Percentiles rank a stretch among this genome's conserved stretches.
phyloP scores from a whole-genome alignment of 2,797 vertebrate species.

The Chaetophractus vellerosus region DNA sequence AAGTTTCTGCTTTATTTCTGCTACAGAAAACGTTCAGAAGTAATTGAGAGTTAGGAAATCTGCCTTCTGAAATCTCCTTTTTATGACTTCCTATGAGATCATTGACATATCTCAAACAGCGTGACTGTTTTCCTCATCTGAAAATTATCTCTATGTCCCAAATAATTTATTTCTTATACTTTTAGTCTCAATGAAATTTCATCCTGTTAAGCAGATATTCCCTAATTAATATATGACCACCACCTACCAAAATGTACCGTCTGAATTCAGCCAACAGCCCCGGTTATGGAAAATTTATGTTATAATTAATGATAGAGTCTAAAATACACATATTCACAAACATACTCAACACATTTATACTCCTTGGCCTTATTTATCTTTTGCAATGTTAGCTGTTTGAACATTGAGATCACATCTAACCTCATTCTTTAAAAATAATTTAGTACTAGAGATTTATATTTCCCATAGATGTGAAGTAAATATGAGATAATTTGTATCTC shows the following conservation, averaged over 20 bases:
- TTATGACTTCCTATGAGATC: not conserved
- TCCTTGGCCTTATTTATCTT: not conserved
- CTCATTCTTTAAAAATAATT: not conserved
- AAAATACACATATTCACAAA: not conserved
- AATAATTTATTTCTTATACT: not conserved
- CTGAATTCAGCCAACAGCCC: not conserved
- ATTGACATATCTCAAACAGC: not conserved
- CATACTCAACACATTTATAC: not conserved
- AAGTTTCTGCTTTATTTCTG: constrained; percentile 10
- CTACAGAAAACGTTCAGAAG: not conserved
- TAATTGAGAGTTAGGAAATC: not conserved
- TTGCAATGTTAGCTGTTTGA: not conserved
- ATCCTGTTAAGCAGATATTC: not conserved
- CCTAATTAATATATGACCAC: not conserved
- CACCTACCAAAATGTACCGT: not conserved
- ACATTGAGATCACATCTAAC: not conserved
- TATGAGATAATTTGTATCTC: not conserved
- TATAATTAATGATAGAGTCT: not conserved
- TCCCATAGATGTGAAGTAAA: not conserved
- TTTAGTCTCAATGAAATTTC: constrained; percentile 33
- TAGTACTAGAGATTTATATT: not conserved
- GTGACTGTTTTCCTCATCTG: not conserved
- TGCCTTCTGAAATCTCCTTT: not conserved
- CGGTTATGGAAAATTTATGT: not conserved
- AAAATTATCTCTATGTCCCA: not conserved